Evolutionary conservation across 2,888 invertebrate genomes (phyloP).

Genomic region (Rhagonycha fulva): DNA sequence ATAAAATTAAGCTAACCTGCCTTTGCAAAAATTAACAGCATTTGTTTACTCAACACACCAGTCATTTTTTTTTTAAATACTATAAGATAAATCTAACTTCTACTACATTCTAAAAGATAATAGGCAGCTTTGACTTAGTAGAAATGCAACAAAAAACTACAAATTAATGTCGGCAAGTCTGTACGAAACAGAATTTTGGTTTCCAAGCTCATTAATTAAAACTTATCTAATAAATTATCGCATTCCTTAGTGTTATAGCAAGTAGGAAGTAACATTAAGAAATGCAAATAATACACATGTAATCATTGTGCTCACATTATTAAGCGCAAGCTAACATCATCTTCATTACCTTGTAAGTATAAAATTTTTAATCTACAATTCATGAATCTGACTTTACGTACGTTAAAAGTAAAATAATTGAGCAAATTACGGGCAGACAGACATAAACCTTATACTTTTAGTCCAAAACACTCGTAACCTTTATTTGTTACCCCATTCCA

Average conservation of each 20-base stretch:
- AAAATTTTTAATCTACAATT: slow-evolving; percentile 3
- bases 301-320: not conserved
- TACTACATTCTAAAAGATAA: not conserved
- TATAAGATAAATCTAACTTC: not conserved
- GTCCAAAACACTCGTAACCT: not conserved
- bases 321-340: slow-evolving; percentile 6
- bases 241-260: not conserved
- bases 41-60: slow-evolving; percentile 27
- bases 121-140: slow-evolving; percentile 23
- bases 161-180: slow-evolving; percentile 16
- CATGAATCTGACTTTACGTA: slow-evolving; percentile 24
- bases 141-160: slow-evolving; percentile 10
- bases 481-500: not conserved
- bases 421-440: slow-evolving; percentile 9
- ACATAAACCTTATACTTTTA: not conserved
- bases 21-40: slow-evolving; percentile 23
- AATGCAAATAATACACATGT: not conserved
- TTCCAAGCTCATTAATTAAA: not conserved
- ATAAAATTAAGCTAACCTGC: slow-evolving; percentile 12
- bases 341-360: not conserved
- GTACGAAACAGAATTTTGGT: slow-evolving; percentile 16
- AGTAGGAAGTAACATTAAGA: not conserved
- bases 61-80: slow-evolving; percentile 8
- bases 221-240: not conserved
- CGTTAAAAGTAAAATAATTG: slow-evolving; percentile 8